phyloP scores from a whole-genome alignment of 2,888 invertebrate species.

The Macrosoma leucophasiata region DNA sequence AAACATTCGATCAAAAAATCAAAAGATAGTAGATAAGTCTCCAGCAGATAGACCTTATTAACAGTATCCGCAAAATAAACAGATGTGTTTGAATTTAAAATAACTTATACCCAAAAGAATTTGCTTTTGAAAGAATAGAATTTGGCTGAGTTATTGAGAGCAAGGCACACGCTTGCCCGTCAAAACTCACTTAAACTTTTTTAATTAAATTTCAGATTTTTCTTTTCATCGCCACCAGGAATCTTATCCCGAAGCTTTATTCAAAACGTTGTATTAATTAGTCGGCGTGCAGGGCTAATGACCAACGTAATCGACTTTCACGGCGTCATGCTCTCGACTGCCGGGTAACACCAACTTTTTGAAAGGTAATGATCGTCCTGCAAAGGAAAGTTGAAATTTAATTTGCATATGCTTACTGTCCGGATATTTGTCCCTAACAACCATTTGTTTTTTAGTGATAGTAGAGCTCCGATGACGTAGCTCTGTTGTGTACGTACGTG shows the following conservation, averaged over 20 bases:
- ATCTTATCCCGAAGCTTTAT: slow-evolving; percentile 58
- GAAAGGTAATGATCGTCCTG: slow-evolving; percentile 22
- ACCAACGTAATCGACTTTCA: slow-evolving; percentile 55
- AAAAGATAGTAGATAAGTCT: no score
- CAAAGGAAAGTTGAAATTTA: slow-evolving; percentile 27
- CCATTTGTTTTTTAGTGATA: no score
- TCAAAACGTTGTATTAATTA: slow-evolving; percentile 72
- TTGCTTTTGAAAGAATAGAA: slow-evolving; percentile 50
- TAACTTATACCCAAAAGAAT: slow-evolving; percentile 37
- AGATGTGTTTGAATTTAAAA: no score
- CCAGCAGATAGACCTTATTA: no score
- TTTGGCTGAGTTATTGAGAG: slow-evolving; percentile 61
- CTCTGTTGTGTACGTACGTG: no score
- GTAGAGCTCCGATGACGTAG: no score
- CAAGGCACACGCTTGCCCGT: slow-evolving; percentile 57
- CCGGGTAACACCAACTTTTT: slow-evolving; percentile 12
- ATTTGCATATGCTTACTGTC: no score
- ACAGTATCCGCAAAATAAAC: no score
- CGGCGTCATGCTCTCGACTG: slow-evolving; percentile 36
- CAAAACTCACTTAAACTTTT: slow-evolving; percentile 74
- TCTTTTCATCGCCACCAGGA: slow-evolving; percentile 45
- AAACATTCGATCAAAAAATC: no score
- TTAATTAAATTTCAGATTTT: slow-evolving; percentile 74
- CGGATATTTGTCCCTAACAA: no score
- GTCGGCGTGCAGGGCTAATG: slow-evolving; percentile 57